These are phyloP conservation scores for Microtus ochrogaster DNA, from an alignment of 2,113 vertebrate species.

Conservation along the genomic window DNA sequence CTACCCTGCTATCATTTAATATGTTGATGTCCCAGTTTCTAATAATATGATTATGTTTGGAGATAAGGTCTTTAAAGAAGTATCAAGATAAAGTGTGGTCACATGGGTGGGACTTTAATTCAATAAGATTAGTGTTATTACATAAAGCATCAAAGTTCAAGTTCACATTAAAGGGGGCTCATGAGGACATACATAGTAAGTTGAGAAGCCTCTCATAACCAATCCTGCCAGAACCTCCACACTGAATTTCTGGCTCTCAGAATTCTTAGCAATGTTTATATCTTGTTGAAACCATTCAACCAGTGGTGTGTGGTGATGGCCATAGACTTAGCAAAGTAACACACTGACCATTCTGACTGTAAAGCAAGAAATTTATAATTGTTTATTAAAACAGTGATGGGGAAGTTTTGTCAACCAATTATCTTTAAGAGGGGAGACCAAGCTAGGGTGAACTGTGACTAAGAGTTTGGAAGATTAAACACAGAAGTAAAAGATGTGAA, in stretches of 20 bases:
- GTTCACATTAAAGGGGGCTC: background rate
- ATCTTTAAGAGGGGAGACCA: too few species aligned
- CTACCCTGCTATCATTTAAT: too few species aligned
- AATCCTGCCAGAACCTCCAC: background rate
- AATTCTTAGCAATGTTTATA: background rate
- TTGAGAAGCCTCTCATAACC: background rate
- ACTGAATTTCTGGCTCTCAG: background rate
- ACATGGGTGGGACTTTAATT: background rate
- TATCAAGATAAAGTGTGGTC: background rate
- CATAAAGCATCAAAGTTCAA: background rate
- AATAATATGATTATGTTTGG: background rate
- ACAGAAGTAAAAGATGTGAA: background rate
- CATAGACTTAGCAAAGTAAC: background rate
- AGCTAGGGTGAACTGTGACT: background rate
- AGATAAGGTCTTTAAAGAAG: background rate
- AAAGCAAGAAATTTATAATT: background rate
- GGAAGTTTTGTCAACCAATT: too few species aligned
- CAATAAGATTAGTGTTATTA: background rate
- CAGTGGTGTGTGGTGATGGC: background rate
- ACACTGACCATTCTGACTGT: background rate
- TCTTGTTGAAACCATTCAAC: background rate
- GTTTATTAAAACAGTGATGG: background rate
- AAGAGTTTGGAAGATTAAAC: background rate
- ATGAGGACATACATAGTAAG: background rate
- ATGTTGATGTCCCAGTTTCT: background rate